phyloP scores from a whole-genome alignment of 2,797 vertebrate genomes.

The Tinamus major region DNA sequence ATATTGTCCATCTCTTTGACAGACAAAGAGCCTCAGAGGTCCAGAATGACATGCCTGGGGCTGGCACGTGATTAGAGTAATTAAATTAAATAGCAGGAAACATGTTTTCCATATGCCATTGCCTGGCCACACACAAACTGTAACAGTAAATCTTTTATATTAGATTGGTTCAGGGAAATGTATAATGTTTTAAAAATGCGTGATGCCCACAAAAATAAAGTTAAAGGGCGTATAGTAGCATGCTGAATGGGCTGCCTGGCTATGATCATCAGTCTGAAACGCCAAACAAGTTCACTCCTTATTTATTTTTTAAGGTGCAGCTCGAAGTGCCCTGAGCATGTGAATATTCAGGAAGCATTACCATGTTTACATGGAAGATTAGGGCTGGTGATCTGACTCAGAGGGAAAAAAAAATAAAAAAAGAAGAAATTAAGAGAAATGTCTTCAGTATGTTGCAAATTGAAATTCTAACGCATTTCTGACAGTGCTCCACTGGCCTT shows the following conservation, averaged over 20 bases:
- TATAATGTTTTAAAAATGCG: slow-evolving; percentile 73
- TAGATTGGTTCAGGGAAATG: slow-evolving; percentile 69
- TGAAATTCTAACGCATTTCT: background rate
- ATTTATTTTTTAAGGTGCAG: slow-evolving; percentile 32
- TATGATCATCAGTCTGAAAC: slow-evolving; percentile 30
- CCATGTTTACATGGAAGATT: background rate
- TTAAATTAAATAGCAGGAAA: slow-evolving; percentile 91
- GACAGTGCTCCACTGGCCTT: no score
- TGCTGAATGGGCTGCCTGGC: background rate
- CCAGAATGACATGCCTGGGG: slow-evolving; percentile 84
- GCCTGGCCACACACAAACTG: slow-evolving; percentile 88
- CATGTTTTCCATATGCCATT: slow-evolving; percentile 86
- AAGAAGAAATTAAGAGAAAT: background rate
- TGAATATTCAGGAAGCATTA: background rate
- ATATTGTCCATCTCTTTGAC: slow-evolving; percentile 86
- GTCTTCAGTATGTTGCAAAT: background rate
- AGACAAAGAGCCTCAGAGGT: slow-evolving; percentile 86
- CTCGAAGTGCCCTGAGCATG: background rate
- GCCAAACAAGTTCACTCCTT: slow-evolving; percentile 14
- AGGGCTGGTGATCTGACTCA: background rate
- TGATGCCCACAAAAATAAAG: slow-evolving; percentile 69
- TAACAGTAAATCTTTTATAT: slow-evolving; percentile 87
- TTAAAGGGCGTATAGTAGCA: slow-evolving; percentile 43
- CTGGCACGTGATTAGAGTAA: slow-evolving; percentile 86
- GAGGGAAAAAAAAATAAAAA: background rate